A percentile compares a stretch with the other conserved stretches of the same genome.
These are phyloP conservation scores for Zeugodacus cucurbitae DNA, from an alignment of 1,140 invertebrate genomes.

Conservation along the genomic window DNA sequence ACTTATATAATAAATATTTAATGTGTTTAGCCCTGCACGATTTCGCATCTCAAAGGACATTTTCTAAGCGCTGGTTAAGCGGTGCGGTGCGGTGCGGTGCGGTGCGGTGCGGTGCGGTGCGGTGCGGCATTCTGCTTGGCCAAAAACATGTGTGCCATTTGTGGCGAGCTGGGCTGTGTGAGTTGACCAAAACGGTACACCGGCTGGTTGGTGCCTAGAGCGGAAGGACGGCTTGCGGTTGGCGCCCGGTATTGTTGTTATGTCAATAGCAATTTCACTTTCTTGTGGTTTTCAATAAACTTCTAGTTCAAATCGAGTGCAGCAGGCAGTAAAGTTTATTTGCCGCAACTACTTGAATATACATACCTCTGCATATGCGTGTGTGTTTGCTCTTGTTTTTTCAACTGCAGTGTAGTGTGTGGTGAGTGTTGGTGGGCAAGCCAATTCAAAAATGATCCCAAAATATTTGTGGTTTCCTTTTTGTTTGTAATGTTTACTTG, in stretches of 20 bases:
- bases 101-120: constrained; percentile 22
- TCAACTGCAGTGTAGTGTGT: background rate
- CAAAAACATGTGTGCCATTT: constrained; percentile 1
- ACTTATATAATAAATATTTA: constrained; percentile 10
- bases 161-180: background rate
- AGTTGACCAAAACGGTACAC: background rate
- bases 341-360: background rate
- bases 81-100: background rate
- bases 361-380: background rate
- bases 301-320: background rate
- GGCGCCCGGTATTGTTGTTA: background rate
- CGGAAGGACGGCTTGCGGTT: background rate
- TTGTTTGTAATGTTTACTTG: background rate
- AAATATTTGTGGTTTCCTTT: background rate
- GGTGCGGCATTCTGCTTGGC: background rate
- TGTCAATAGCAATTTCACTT: background rate
- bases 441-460: background rate
- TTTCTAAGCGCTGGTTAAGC: background rate
- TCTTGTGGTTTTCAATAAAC: constrained; percentile 30
- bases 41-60: background rate
- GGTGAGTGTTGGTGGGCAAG: background rate
- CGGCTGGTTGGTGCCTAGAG: too few species aligned
- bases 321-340: background rate
- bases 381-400: background rate
- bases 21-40: background rate